Evolutionary conservation across 1,140 invertebrate genomes (phyloP).

Genomic region (Zeugodacus cucurbitae): DNA sequence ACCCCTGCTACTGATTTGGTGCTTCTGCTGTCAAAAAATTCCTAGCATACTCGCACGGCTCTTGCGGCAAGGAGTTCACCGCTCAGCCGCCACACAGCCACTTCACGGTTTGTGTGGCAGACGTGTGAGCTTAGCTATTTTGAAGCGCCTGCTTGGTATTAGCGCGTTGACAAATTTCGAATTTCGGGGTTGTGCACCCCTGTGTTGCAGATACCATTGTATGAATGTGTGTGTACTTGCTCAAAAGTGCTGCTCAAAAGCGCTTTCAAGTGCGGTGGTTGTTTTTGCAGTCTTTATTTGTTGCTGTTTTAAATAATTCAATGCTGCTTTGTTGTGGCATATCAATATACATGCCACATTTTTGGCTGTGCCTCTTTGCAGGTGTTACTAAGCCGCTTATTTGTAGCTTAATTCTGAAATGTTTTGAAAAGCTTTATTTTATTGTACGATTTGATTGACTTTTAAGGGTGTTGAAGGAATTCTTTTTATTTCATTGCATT

Average conservation of each 20-base stretch:
- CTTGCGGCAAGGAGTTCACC: not conserved
- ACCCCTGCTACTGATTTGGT: not conserved
- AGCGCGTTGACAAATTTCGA: not conserved
- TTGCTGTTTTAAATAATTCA: not conserved
- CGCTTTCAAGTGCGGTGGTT: conserved; percentile 2
- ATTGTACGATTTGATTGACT: too few species aligned
- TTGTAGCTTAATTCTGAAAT: not conserved
- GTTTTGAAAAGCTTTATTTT: not conserved
- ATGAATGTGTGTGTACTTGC: not conserved
- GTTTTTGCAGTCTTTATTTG: not conserved
- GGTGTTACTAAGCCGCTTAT: conserved; percentile 29
- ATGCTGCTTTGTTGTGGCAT: not conserved
- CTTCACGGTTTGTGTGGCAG: not conserved
- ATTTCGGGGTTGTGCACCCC: conserved; percentile 3
- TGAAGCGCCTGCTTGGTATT: not conserved
- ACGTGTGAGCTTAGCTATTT: not conserved
- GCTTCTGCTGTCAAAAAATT: not conserved
- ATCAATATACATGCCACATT: not conserved
- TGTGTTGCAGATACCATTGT: not conserved
- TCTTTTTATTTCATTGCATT: too few species aligned
- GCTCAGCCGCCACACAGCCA: not conserved
- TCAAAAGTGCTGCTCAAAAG: not conserved
- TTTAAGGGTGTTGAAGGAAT: too few species aligned
- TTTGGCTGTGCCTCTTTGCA: not conserved
- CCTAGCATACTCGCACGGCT: not conserved